Percentiles rank a stretch among this genome's conserved stretches.
Evolutionary conservation across 2,888 invertebrate species (phyloP).

Genomic region (Heterodera filipjevi): DNA sequence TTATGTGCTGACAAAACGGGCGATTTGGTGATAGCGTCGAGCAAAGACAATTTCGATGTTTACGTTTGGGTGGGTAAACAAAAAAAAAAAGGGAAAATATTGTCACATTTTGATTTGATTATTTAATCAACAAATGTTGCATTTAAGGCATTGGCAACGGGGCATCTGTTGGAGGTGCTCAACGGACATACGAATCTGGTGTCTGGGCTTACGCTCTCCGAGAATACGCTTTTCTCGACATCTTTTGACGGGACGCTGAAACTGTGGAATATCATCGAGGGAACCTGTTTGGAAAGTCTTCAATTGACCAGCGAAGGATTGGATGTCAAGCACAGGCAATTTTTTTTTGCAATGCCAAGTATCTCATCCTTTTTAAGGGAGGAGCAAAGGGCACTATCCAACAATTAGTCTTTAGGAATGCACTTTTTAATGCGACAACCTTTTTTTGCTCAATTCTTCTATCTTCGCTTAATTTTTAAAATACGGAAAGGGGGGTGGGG

Average conservation of each 20-base stretch:
- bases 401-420: too few relatives aligned
- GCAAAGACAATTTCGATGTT: slow-evolving; percentile 90
- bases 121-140: too few relatives aligned
- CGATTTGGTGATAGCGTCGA: slow-evolving; percentile 91
- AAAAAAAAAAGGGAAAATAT: background rate
- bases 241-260: slow-evolving; percentile 93
- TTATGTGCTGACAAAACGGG: slow-evolving; percentile 81
- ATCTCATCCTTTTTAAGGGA: too few relatives aligned
- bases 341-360: background rate
- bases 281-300: slow-evolving; percentile 37
- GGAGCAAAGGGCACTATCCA: too few relatives aligned
- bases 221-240: slow-evolving; percentile 73
- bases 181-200: slow-evolving; percentile 74
- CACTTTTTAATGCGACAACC: too few relatives aligned
- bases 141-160: slow-evolving; percentile 91
- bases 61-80: slow-evolving; percentile 68
- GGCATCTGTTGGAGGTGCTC: slow-evolving; percentile 83
- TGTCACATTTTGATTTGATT: too few relatives aligned
- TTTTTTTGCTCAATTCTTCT: too few relatives aligned
- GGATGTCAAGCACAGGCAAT: slow-evolving; percentile 78
- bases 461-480: slow-evolving; percentile 6
- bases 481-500: background rate
- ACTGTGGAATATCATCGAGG: slow-evolving; percentile 87
- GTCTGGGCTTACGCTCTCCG: slow-evolving; percentile 29
- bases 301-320: slow-evolving; percentile 68